Base-by-base conservation (phyloP, 1,140 invertebrate genomes). In the Scaptodrosophila lebanonensis region DNA sequence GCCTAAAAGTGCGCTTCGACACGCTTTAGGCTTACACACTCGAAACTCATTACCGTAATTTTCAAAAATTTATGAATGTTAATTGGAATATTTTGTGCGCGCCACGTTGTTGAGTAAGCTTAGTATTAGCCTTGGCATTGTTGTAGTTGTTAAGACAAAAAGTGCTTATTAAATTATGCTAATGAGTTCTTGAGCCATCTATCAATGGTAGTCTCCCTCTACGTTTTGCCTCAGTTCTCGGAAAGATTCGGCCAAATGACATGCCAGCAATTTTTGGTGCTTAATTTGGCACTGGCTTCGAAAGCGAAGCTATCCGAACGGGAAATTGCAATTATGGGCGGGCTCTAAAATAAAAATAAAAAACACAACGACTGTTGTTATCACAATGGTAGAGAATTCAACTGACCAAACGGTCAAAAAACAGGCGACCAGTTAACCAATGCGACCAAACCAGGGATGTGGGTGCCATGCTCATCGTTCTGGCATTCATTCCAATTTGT, bases 141-240 rank as follows among this genome's bases (percentile, higher is more conserved):
- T 39, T 33, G 4, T 15, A 3, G 3, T 12, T 39, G 29, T 50
- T 53, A 52, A 64, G 56, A 64, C 61, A 59, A 64, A 60, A 79
- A 79, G 59, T 79, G 75, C 69, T 82, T 82, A 79, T 79, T 79
- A 79, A 79, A 79, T 79, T 79, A 79, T 79, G 75, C 75, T 79
- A 79, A 79, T 79, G 75, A 79, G 75, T 75, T 82, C 66, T 61
- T 48, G 48, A 45, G 45, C 36, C 59, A 40, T 57, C 60, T 62
- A 53, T 62, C 52, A 57, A 53, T 58, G 53, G 47, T 25, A 25
- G 22, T 4, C 22, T 25, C n/a, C n/a, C n/a, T n/a, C n/a, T n/a
- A n/a, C n/a, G n/a, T n/a, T n/a, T n/a, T n/a, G n/a, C n/a, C n/a
- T n/a, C n/a, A n/a, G n/a, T n/a, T n/a, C n/a, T n/a, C n/a, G n/a